Base-by-base conservation (phyloP, 2,797 vertebrate species). In the Enteromius afrohamiltoni region DNA sequence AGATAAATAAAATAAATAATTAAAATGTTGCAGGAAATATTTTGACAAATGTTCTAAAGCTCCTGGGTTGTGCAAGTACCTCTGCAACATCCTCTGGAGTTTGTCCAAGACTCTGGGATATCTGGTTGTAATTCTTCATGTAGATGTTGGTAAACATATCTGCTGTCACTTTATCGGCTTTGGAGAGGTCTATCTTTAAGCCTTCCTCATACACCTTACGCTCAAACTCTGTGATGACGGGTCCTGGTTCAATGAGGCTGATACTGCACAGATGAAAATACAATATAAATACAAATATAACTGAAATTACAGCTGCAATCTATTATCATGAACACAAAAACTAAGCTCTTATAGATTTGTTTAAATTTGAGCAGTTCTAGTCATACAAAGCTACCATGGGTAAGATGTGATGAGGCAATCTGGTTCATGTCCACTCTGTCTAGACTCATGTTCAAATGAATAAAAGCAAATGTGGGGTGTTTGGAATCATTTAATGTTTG, bases 201-300 rank as follows among this genome's bases (percentile, higher is more conserved):
- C 93, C 95, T 65, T 96, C 94, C 1, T 96, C 95, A 68, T 91
- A 96, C 45, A 96, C 95, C 89, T 97, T 97, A 49, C 83, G 93
- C 90, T 97, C 96, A 93, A 97, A 96, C 86, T 97, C 95, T 74
- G 96, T 96, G 81, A 95, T 71, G 77, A 97, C 96, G 0, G 96
- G 96, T 13, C 96, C 96, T 11, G 96, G 96, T 88, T 97, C 96
- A 82, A 97, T 96, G 84, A 97, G 91, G 87, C 91, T 96, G 89
- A 97, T 93, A 69, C 96, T 97, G 71, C 31, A 76, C 14, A 76
- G 9, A 76, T 65, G 31, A 1, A 53, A 53, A 68, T 37, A 53
- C 16, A 68, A 34, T 47, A 31, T 23, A 14, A 9, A 23, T 23
- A 29, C 40, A 77, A 64, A 21, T 3, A 47, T 7, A 26, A 42